Evolutionary conservation across 2,888 invertebrate genomes (phyloP), one percentile per base, ranked within the genome.

Genomic region (Acronicta aceris): DNA sequence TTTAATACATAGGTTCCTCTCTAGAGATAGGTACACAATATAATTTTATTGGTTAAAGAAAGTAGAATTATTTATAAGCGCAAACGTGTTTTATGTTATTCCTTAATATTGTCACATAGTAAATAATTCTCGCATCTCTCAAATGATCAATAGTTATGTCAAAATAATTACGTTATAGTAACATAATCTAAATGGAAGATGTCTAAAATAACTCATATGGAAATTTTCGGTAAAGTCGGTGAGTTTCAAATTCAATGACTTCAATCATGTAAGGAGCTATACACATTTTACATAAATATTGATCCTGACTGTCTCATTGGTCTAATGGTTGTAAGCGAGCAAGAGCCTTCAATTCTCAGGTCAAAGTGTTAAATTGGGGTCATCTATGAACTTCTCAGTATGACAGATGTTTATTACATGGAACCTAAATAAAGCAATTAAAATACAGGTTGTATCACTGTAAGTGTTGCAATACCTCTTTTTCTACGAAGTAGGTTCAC

Each of bases 181-280:
- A 17, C 15, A n/a, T 17, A 21, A 47, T n/a, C 15, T 36, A 36
- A 33, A 21, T 6, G 52, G 15, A 13, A 9, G 10, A 27, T 52
- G 0, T 45, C 42, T 48, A 9, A 60, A 43, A 27, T 40, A 25
- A 47, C 27, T 47, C 38, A 67, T 4, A 8, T 16, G 36, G 8
- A 42, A 59, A 30, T 42, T 50, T 30, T 25, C 15, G 7, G 38
- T 6, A 10, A 38, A 13, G 25, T 43, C 4, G 15, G 47, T 30
- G 33, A 43, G 43, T 40, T 60, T 15, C 25, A 5, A 47, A 51
- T 42, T 40, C 17, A 43, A 25, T 25, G 13, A 38, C 38, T 38
- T 38, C 38, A 38, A 38, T n/a, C n/a, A 38, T 38, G 38, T 38
- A n/a, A 38, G n/a, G n/a, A 38, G 38, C 6, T 38, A 13, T 36